Conservation (phyloP, 2,797 vertebrate genomes). For the Falco peregrinus region DNA sequence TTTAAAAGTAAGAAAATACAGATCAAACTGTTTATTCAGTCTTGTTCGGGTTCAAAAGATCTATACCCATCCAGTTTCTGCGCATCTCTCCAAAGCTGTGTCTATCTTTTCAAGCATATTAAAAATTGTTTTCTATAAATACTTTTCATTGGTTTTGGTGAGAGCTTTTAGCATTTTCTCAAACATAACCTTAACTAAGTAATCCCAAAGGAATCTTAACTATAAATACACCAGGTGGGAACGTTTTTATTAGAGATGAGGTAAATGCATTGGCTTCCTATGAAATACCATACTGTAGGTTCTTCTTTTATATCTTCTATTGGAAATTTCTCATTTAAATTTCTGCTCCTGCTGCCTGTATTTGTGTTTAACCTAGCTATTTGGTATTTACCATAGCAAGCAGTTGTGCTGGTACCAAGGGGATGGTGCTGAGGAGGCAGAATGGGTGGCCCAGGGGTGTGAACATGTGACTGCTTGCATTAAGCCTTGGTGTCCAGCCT, state of each 20-base stretch:
- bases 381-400: background rate
- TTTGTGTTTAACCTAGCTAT: background rate
- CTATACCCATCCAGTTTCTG: background rate
- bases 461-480: background rate
- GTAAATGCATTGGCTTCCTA: background rate
- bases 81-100: background rate
- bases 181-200: background rate
- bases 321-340: background rate
- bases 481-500: fast-evolving
- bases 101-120: background rate
- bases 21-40: background rate
- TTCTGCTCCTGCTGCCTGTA: background rate
- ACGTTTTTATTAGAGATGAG: background rate
- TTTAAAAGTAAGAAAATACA: background rate
- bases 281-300: background rate
- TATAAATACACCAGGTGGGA: background rate
- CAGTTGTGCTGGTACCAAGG: background rate
- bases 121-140: slow-evolving; percentile 22
- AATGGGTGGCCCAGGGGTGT: background rate
- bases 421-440: background rate
- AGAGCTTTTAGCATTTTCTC: background rate
- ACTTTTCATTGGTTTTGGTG: background rate
- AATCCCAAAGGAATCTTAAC: background rate
- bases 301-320: background rate
- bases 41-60: background rate